Base-by-base conservation (phyloP, 2,797 vertebrate genomes). In the Tiaroga cobitis region DNA sequence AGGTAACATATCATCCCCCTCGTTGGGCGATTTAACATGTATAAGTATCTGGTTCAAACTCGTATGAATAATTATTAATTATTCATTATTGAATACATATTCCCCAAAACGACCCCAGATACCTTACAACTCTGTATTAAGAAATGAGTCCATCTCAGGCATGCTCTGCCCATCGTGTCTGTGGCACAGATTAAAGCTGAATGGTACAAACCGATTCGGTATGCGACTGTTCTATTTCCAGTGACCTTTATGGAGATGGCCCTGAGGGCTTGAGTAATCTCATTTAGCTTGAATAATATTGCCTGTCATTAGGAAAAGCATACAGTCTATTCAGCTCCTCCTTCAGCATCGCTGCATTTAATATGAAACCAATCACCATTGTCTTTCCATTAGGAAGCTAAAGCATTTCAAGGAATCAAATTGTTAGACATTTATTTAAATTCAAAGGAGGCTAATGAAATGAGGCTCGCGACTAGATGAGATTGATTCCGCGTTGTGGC, bases 261-360 rank as follows among this genome's bases (percentile, higher is more conserved):
- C 89, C 87, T 43, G 29, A 15, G 91, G 95, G 90, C 87, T 81
- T 39, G 65, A 88, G 63, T 91, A 92, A 92, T 94, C 93, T 92
- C 91, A 94, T 95, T 95, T 92, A 86, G 84, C 84, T 90, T 91
- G 92, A 94, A 91, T 93, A 92, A 94, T 93, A 93, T 90, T 92
- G 91, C 90, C 90, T 91, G 90, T 92, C 93, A 90, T 92, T 92
- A 89, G 89, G 82, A 89, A 88, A 92, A 86, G 89, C 91, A 92
- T 90, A 89, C 88, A 92, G 88, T 82, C 81, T 68, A 65, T 69
- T 83, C 86, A 87, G 89, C 91, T 87, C 82, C 91, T 88, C 88
- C 88, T 89, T 91, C 85, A 82, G 89, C 88, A 70, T 37, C 32
- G 87, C 85, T 39, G 88, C 87, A 89, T 93, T 91, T 92, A 94